Percentiles rank a stretch among this genome's conserved stretches.
phyloP scores from a whole-genome alignment of 2,888 invertebrate genomes.

The Dexiosoma caninum region DNA sequence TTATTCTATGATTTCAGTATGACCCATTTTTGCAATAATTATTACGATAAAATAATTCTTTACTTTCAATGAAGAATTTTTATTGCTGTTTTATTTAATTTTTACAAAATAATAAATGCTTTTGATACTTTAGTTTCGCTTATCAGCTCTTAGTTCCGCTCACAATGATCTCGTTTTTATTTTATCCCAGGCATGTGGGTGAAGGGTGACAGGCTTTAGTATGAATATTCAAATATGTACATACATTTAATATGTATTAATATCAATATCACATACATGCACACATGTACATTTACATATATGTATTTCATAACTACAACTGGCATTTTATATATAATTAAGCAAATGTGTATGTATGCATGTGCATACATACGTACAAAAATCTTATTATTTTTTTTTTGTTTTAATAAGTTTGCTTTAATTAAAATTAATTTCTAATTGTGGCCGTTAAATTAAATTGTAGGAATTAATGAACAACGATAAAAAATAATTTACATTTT shows the following conservation, averaged over 20 bases:
- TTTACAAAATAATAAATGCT: conserved; percentile 40
- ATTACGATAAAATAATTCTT: conserved; percentile 54
- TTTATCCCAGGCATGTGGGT: conserved; percentile 75
- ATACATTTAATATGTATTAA: background rate
- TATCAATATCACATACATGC: background rate
- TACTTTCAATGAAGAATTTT: conserved; percentile 47
- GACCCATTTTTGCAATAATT: conserved; percentile 60
- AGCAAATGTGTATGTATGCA: background rate
- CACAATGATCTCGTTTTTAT: conserved; percentile 68
- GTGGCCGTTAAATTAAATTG: conserved; percentile 9
- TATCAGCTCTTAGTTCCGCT: conserved; percentile 75
- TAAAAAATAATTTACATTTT: conserved; percentile 15
- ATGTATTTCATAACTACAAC: conserved; percentile 1
- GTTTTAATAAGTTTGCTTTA: conserved; percentile 20
- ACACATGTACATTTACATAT: background rate
- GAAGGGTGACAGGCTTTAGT: conserved; percentile 71
- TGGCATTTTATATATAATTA: background rate
- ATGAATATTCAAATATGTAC: background rate
- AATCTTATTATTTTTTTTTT: conserved; percentile 25
- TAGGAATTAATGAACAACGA: conserved; percentile 20
- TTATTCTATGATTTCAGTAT: conserved; percentile 30
- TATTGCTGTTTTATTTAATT: conserved; percentile 30
- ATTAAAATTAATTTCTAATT: conserved; percentile 31
- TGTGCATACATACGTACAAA: conserved; percentile 11
- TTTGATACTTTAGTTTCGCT: conserved; percentile 55